Percentiles rank a stretch among this genome's conserved stretches.
Evolutionary conservation across 2,113 vertebrate species (phyloP).

Genomic region (Dicentrarchus labrax): DNA sequence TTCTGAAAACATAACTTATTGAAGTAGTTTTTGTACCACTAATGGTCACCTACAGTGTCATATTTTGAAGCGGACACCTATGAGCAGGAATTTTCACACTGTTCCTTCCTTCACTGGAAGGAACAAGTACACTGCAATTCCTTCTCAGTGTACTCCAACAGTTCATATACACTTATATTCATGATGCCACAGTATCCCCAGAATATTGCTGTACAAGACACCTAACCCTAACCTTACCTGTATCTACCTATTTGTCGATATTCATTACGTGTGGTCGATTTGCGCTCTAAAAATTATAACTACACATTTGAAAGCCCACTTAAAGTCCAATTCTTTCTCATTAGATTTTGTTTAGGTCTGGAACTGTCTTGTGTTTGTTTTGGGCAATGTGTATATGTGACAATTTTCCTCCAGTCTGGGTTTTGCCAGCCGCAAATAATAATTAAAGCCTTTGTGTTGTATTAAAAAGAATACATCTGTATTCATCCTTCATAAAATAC

Average conservation of each 20-base stretch:
- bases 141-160: background rate
- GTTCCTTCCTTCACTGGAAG: too few species aligned
- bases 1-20: too few species aligned
- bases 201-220: background rate
- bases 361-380: background rate
- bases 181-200: too few species aligned
- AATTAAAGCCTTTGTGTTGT: background rate
- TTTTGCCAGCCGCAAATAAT: background rate
- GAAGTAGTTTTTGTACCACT: too few species aligned
- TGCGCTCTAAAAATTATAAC: background rate
- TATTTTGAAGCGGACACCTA: too few species aligned
- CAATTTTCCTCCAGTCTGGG: background rate
- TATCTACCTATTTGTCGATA: background rate
- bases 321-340: background rate
- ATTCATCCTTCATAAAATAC: constrained; percentile 8
- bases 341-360: background rate
- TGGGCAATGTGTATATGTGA: background rate
- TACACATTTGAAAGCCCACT: background rate
- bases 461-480: background rate
- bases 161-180: too few species aligned
- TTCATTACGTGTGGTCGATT: background rate
- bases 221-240: too few species aligned
- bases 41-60: too few species aligned
- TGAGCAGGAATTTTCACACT: too few species aligned
- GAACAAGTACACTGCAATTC: too few species aligned